Conservation (phyloP, 2,888 invertebrate genomes). For the Catocala fraxini region DNA sequence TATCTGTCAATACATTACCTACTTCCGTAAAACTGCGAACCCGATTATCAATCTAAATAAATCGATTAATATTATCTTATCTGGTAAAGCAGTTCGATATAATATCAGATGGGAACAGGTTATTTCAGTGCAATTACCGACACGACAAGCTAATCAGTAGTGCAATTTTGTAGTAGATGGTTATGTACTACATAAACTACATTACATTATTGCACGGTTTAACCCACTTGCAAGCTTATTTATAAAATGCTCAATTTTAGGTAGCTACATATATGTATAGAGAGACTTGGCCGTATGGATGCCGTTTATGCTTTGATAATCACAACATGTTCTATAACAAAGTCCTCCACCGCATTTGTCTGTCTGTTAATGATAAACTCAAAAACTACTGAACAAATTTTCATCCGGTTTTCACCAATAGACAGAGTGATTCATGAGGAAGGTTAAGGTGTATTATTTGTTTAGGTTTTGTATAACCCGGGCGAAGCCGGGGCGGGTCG, state of each 20-base stretch:
- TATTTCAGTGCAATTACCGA: conserved; percentile 37
- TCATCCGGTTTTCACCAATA: too few species aligned
- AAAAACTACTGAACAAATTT: too few species aligned
- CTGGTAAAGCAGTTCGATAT: conserved; percentile 8
- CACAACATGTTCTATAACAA: too few species aligned
- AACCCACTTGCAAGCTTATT: conserved; percentile 16
- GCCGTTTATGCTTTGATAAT: too few species aligned
- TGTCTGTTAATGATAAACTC: too few species aligned
- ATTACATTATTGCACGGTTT: conserved; percentile 10
- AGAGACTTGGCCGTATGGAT: too few species aligned
- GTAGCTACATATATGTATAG: too few species aligned
- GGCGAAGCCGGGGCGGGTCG: too few species aligned
- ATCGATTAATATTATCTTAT: conserved; percentile 4
- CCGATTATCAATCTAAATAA: not conserved
- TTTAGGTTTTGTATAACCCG: too few species aligned
- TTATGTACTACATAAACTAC: conserved; percentile 10
- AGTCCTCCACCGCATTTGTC: too few species aligned
- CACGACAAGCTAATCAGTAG: conserved; percentile 26
- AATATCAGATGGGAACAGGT: conserved; percentile 28
- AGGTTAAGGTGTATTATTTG: too few species aligned
- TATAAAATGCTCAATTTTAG: conserved; percentile 4
- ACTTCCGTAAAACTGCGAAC: not conserved
- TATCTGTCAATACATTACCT: not conserved
- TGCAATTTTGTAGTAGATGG: conserved; percentile 27
- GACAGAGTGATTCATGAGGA: too few species aligned